A percentile compares a stretch with the other conserved stretches of the same genome.
phyloP scores from a whole-genome alignment of 2,888 invertebrate genomes.

The Thymelicus lineola region DNA sequence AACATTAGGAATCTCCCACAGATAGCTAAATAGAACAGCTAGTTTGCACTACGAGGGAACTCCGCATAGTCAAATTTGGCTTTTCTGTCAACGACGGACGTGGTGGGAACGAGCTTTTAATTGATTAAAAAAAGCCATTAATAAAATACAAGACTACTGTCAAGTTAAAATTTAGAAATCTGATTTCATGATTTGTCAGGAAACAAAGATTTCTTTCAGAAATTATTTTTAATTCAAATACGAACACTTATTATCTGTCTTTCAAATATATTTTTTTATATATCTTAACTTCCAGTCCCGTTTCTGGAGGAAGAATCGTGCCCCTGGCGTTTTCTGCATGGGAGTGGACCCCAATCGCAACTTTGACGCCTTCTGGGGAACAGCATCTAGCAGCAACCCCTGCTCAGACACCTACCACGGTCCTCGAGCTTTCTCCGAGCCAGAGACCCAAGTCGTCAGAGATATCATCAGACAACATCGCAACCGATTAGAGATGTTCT shows the following conservation, averaged over 20 bases:
- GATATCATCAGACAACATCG: slow-evolving; percentile 80
- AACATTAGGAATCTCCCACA: no score
- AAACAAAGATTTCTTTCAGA: no score
- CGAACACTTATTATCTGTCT: slow-evolving; percentile 21
- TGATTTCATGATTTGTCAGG: no score
- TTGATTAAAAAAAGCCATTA: no score
- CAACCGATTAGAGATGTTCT: slow-evolving; percentile 84
- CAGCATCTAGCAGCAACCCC: slow-evolving; percentile 71
- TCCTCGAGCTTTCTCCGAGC: slow-evolving; percentile 86
- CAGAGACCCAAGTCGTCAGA: slow-evolving; percentile 85
- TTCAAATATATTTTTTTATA: neutral
- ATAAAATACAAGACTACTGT: no score
- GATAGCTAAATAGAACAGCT: no score
- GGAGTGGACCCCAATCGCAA: slow-evolving; percentile 92
- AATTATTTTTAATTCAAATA: no score
- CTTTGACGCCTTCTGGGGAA: slow-evolving; percentile 89
- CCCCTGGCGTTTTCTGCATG: slow-evolving; percentile 73
- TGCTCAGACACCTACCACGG: slow-evolving; percentile 88
- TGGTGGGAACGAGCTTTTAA: no score
- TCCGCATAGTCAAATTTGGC: no score
- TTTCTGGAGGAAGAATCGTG: slow-evolving; percentile 89
- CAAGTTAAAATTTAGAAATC: no score
- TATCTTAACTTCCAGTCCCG: slow-evolving; percentile 64
- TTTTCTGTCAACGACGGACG: no score
- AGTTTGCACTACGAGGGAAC: no score